These are phyloP conservation scores for Aethina tumida DNA, from an alignment of 1,140 invertebrate genomes.

Conservation along the genomic window DNA sequence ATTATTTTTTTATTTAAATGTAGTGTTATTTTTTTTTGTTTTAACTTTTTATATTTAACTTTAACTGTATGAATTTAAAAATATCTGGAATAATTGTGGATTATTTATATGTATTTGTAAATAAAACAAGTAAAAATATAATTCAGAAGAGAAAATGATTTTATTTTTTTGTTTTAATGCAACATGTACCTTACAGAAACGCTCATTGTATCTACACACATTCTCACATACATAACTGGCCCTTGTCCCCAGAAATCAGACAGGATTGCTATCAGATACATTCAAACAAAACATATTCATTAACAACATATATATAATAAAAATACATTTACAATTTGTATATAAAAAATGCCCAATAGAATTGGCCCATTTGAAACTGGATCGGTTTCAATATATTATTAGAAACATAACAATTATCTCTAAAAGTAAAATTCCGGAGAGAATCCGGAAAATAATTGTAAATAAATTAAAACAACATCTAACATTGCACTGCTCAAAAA, in stretches of 20 bases:
- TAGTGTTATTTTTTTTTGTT: background rate
- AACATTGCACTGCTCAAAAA: conserved; percentile 22
- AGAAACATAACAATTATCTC: conserved; percentile 13
- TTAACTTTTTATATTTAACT: background rate
- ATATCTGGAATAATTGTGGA: conserved; percentile 2
- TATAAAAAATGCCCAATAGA: conserved; percentile 23
- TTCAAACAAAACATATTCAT: conserved; percentile 8
- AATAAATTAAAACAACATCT: conserved; percentile 12
- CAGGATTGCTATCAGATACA: conserved; percentile 11
- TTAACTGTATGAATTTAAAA: background rate
- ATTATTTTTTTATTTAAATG: background rate
- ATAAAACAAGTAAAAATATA: background rate
- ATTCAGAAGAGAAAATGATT: background rate
- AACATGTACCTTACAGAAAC: background rate
- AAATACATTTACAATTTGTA: conserved; percentile 17
- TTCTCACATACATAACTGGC: conserved; percentile 20
- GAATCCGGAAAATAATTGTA: conserved; percentile 13
- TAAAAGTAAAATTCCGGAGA: conserved; percentile 7
- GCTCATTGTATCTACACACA: conserved; percentile 1
- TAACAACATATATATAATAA: conserved; percentile 17
- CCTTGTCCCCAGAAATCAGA: conserved; percentile 22
- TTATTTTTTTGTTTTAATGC: conserved; percentile 6
- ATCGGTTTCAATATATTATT: conserved; percentile 3
- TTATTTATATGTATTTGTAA: background rate
- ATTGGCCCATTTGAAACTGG: conserved; percentile 11